These are phyloP conservation scores for Marcusenius ussheri DNA, from an alignment of 2,113 vertebrate genomes.

Conservation along the genomic window DNA sequence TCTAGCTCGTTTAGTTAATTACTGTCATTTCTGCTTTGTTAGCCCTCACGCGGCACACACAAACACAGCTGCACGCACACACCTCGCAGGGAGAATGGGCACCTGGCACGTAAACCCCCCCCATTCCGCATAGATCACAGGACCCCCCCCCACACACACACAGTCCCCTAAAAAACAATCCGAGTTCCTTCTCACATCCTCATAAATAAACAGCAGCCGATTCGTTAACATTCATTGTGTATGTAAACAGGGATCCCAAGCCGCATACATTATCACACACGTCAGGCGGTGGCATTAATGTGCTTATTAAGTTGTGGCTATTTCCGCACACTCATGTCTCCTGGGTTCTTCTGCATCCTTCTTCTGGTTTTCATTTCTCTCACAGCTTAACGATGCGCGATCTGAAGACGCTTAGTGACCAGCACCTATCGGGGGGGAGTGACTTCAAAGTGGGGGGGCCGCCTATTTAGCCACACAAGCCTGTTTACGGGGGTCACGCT, in stretches of 20 bases:
- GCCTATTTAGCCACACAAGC: background rate
- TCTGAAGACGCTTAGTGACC: background rate
- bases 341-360: background rate
- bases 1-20: slow-evolving; percentile 34
- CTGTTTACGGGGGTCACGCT: background rate
- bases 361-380: background rate
- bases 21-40: slow-evolving; percentile 29
- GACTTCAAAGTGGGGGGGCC: background rate
- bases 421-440: background rate
- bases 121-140: background rate
- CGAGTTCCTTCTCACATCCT: background rate
- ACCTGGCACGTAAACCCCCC: background rate
- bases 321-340: background rate
- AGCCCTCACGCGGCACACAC: background rate
- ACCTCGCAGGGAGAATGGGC: background rate
- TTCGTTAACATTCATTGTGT: slow-evolving; percentile 4
- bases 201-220: background rate
- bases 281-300: background rate
- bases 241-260: background rate
- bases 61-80: slow-evolving; percentile 13
- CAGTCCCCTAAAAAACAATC: background rate
- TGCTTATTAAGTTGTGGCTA: background rate
- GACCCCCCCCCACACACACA: background rate
- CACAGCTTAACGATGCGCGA: background rate
- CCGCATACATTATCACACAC: background rate